Evolutionary conservation across 2,797 vertebrate genomes (phyloP).

Genomic region (Halcyon leucocephala): DNA sequence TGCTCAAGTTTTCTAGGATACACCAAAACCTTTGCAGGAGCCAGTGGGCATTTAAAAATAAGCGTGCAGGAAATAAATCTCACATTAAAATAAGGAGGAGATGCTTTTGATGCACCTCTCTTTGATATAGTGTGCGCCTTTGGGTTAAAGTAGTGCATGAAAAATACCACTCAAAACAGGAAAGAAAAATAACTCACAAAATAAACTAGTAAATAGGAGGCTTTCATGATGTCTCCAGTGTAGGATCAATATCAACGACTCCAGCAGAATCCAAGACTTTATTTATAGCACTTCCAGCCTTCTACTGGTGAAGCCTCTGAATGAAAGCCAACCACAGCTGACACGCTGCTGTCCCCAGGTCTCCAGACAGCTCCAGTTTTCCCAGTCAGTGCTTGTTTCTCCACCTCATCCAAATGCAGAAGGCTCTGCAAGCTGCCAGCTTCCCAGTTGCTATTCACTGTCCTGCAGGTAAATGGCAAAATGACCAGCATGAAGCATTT

Average conservation of each 20-base stretch:
- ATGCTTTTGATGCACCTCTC: neutral
- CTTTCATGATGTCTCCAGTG: neutral
- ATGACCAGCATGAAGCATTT: neutral
- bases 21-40: neutral
- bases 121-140: neutral
- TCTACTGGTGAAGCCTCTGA: neutral
- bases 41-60: neutral
- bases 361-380: neutral
- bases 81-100: neutral
- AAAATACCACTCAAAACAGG: constrained; percentile 7
- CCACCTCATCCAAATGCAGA: neutral
- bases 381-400: neutral
- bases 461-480: neutral
- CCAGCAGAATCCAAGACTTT: neutral
- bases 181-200: neutral
- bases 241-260: constrained; percentile 35
- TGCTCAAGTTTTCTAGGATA: neutral
- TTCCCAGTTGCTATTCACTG: neutral
- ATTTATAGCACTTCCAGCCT: constrained; percentile 20
- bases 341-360: neutral
- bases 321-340: neutral
- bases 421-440: neutral
- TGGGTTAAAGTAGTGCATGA: neutral
- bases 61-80: neutral
- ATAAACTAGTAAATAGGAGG: constrained; percentile 51